Evolutionary conservation across 2,113 vertebrate species (phyloP), one percentile per base, ranked within the genome.

Genomic region (Piprites chloris): DNA sequence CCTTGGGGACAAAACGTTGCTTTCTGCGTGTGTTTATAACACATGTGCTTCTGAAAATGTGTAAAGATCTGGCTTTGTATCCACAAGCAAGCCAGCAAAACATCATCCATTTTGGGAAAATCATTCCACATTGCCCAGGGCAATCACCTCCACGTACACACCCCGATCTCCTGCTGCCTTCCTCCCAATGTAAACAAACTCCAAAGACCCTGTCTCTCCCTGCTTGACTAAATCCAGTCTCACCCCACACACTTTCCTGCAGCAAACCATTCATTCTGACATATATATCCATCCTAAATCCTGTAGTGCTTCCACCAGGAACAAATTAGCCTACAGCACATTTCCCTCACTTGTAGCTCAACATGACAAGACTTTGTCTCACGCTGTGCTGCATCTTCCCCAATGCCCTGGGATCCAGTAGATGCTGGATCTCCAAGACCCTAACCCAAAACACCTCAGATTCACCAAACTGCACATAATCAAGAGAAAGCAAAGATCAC

Each of bases 1-100:
- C 18, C 30, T 30, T 33, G 18, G 12, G 30, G 30, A 52, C 21
- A 56, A 65, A 52, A 37, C 4, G 0, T 50, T 66, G n/a, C 17
- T 81, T 67, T 71, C 50, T 33, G 14, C 9, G 4, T 50, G 4
- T 11, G 22, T 49, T 83, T 62, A 11, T 33, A 69, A 49, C 7
- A 33, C 12, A 42, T 0, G 0, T 18, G 28, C 42, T 67, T 66
- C 46, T 69, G 39, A 69, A 62, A 83, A 55, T 0, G 1, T 14
- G 12, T 11, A 14, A 42, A 79, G 26, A 20, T 44, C 44, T 75
- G 35, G 8, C 41, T 79, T 44, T 5, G 5, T 20, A 65, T 28
- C 49, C 46, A 52, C 0, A 0, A 56, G 8, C 26, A 62, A 73
- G 52, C 32, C 35, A 62, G 11, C 9, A 79, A 90, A 93, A 59